phyloP scores from a whole-genome alignment of 2,113 vertebrate species.

The Syrmaticus mikado region DNA sequence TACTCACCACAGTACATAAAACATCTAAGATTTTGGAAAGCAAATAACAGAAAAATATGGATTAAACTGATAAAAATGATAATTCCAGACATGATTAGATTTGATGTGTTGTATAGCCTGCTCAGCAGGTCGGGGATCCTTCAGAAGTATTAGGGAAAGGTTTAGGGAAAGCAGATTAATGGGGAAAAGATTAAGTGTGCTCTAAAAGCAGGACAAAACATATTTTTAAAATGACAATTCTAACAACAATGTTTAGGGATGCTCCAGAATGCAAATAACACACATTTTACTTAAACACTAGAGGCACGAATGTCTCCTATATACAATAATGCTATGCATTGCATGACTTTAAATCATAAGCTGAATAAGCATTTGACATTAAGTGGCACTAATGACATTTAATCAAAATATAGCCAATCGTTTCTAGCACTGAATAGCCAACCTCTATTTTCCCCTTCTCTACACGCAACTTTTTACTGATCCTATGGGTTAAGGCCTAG shows the following conservation, averaged over 20 bases:
- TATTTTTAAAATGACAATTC: conserved; percentile 78
- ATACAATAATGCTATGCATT: conserved; percentile 32
- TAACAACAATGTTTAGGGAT: conserved; percentile 63
- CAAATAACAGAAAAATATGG: conserved; percentile 78
- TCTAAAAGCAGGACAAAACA: conserved; percentile 79
- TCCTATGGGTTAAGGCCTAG: not conserved
- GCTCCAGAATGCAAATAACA: conserved; percentile 60
- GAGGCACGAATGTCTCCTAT: conserved; percentile 50
- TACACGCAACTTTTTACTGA: not conserved
- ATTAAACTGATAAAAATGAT: conserved; percentile 80
- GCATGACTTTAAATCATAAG: conserved; percentile 37
- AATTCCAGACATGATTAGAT: conserved; percentile 81
- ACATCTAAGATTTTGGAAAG: conserved; percentile 63
- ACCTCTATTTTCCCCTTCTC: not conserved
- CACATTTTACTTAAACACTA: conserved; percentile 55
- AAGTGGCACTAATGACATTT: conserved; percentile 60
- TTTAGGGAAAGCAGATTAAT: conserved; percentile 84
- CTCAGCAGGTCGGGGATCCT: conserved; percentile 80
- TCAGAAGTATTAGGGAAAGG: conserved; percentile 81
- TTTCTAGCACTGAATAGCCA: not conserved
- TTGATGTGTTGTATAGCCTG: conserved; percentile 73
- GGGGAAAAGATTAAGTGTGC: conserved; percentile 78
- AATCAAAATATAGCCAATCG: conserved; percentile 51
- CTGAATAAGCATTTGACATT: conserved; percentile 63
- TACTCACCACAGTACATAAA: conserved; percentile 57